These are phyloP conservation scores for Leptopilina drosophilae DNA, from an alignment of 2,888 invertebrate species.

Conservation along the genomic window DNA sequence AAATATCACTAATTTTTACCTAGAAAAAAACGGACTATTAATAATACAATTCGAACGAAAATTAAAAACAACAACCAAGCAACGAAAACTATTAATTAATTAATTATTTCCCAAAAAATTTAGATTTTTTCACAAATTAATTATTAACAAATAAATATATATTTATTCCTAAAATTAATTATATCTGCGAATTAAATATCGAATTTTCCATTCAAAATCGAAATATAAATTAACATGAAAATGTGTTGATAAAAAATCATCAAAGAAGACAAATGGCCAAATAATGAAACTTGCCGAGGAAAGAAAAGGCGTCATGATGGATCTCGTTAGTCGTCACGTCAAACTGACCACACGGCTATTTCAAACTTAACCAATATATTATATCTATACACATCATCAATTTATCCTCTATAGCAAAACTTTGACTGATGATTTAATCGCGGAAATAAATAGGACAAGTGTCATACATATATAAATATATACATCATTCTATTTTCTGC, in stretches of 20 bases:
- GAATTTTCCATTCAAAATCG: too few relatives aligned
- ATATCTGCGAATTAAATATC: too few relatives aligned
- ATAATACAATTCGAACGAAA: too few relatives aligned
- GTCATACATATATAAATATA: not conserved
- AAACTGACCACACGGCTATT: conserved; percentile 33
- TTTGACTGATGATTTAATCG: conserved; percentile 39
- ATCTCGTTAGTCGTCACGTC: conserved; percentile 38
- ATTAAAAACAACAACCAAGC: too few relatives aligned
- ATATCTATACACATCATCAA: not conserved
- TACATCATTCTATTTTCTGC: conserved; percentile 13
- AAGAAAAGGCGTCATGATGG: conserved; percentile 40
- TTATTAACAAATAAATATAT: too few relatives aligned
- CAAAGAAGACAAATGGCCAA: conserved; percentile 7
- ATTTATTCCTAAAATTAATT: too few relatives aligned
- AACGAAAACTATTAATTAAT: too few relatives aligned
- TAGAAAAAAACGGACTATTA: too few relatives aligned
- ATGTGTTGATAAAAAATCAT: too few relatives aligned
- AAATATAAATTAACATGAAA: not conserved
- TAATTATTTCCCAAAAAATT: not conserved
- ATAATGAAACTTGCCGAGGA: conserved; percentile 1
- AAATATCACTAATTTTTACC: too few relatives aligned
- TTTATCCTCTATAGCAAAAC: conserved; percentile 12
- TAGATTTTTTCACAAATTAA: not conserved
- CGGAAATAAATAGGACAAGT: conserved; percentile 35
- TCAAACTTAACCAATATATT: conserved; percentile 34